A percentile compares a stretch with the other conserved stretches of the same genome.
Evolutionary conservation across 2,113 vertebrate genomes (phyloP).

Genomic region (Melanocharis versteri): DNA sequence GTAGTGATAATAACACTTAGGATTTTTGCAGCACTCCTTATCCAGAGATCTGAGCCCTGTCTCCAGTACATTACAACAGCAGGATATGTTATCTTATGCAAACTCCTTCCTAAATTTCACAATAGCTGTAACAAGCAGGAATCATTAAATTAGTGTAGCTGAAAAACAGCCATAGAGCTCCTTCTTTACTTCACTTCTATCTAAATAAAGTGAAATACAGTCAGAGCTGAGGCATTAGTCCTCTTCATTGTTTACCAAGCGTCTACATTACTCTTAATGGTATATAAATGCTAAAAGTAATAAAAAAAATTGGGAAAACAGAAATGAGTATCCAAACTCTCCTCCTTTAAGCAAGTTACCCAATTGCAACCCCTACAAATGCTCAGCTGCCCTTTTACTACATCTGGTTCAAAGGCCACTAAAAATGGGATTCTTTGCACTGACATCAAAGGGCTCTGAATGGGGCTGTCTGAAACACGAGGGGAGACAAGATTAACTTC

Average conservation of each 20-base stretch:
- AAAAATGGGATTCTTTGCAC: constrained; percentile 56
- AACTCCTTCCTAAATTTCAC: constrained; percentile 68
- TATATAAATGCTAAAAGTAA: background rate
- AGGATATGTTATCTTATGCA: constrained; percentile 61
- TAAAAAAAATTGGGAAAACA: background rate
- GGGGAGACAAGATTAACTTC: constrained; percentile 36
- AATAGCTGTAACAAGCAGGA: constrained; percentile 55
- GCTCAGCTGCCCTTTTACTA: constrained; percentile 50
- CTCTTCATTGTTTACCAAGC: background rate
- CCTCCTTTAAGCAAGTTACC: constrained; percentile 6
- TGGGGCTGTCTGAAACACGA: constrained; percentile 1
- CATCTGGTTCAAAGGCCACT: constrained; percentile 61
- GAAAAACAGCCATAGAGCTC: constrained; percentile 2
- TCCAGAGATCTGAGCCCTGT: constrained; percentile 46
- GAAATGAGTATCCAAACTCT: background rate
- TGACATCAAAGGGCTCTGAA: constrained; percentile 52
- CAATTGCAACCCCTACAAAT: background rate
- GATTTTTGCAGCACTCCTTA: constrained; percentile 33
- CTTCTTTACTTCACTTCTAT: background rate
- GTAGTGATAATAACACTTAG: background rate
- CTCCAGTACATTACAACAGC: constrained; percentile 57
- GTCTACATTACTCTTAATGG: background rate
- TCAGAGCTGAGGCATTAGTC: background rate
- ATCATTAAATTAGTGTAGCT: constrained; percentile 42
- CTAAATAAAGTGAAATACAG: background rate